phyloP scores from a whole-genome alignment of 2,113 vertebrate species.

The Ophiodon elongatus region DNA sequence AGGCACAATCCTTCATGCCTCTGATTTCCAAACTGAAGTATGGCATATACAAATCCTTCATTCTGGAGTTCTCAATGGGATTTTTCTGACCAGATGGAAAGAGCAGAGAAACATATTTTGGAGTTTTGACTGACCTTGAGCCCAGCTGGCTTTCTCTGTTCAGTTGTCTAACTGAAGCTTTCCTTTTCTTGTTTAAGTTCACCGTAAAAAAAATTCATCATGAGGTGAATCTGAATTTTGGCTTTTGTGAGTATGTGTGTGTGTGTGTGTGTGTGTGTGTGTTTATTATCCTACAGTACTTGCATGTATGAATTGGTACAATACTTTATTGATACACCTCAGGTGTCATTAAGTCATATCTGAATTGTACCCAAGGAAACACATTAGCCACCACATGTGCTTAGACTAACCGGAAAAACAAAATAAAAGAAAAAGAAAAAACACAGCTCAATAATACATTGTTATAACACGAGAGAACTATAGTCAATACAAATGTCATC shows the following conservation, averaged over 20 bases:
- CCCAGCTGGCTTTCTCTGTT: background rate
- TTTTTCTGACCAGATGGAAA: background rate
- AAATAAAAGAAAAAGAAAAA: background rate
- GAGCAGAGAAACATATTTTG: background rate
- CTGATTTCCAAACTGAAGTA: conserved; percentile 23
- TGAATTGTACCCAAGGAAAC: background rate
- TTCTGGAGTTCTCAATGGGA: conserved; percentile 7
- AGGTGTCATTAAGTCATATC: background rate
- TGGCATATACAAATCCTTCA: background rate
- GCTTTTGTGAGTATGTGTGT: too few species aligned
- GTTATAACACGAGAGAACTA: background rate
- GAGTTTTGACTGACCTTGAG: background rate
- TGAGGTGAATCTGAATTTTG: background rate
- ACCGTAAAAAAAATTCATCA: background rate
- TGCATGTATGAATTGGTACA: background rate
- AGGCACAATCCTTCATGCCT: background rate
- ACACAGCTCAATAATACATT: background rate
- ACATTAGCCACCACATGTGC: background rate
- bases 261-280: background rate
- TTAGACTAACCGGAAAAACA: background rate
- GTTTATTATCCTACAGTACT: background rate
- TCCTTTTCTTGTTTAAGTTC: background rate
- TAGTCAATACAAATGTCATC: background rate
- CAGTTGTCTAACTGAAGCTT: background rate
- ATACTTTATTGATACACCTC: background rate